Conservation (phyloP, 1,140 invertebrate species). For the Choristoneura fumiferana region DNA sequence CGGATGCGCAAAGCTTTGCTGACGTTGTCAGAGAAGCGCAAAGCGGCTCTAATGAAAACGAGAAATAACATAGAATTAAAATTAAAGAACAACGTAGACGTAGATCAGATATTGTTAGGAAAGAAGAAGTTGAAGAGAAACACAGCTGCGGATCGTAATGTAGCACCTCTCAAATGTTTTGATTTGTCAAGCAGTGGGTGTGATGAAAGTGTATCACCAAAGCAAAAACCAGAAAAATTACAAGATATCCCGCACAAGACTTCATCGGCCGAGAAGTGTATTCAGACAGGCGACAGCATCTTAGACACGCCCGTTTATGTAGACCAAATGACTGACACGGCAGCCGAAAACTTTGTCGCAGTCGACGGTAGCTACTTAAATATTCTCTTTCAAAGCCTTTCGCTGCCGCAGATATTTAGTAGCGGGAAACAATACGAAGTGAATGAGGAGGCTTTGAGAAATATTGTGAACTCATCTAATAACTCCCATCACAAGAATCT, state of each 20-base stretch:
- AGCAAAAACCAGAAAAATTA: conserved; percentile 36
- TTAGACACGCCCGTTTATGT: conserved; percentile 16
- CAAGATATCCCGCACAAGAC: conserved; percentile 19
- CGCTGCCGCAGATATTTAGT: conserved; percentile 63
- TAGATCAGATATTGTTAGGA: conserved; percentile 57
- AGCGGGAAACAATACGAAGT: conserved; percentile 66
- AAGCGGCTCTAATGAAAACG: conserved; percentile 65
- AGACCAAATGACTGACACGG: conserved; percentile 38
- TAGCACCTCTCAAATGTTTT: conserved; percentile 63
- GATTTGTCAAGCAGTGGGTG: conserved; percentile 67
- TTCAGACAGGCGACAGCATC: conserved; percentile 56
- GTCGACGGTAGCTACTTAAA: conserved; percentile 71
- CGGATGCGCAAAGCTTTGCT: conserved; percentile 67
- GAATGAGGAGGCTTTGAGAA: conserved; percentile 63
- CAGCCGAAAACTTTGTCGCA: conserved; percentile 55
- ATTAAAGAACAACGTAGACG: conserved; percentile 55
- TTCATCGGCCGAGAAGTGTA: conserved; percentile 52
- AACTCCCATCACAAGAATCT: conserved; percentile 37
- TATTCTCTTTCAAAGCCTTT: conserved; percentile 63
- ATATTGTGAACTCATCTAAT: conserved; percentile 55
- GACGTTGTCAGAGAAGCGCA: conserved; percentile 62
- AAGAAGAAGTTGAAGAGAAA: conserved; percentile 60
- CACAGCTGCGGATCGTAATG: conserved; percentile 37
- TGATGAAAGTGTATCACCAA: conserved; percentile 52
- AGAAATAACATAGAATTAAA: conserved; percentile 69